phyloP scores from a whole-genome alignment of 1,140 invertebrate species.

The Triops cancriformis region DNA sequence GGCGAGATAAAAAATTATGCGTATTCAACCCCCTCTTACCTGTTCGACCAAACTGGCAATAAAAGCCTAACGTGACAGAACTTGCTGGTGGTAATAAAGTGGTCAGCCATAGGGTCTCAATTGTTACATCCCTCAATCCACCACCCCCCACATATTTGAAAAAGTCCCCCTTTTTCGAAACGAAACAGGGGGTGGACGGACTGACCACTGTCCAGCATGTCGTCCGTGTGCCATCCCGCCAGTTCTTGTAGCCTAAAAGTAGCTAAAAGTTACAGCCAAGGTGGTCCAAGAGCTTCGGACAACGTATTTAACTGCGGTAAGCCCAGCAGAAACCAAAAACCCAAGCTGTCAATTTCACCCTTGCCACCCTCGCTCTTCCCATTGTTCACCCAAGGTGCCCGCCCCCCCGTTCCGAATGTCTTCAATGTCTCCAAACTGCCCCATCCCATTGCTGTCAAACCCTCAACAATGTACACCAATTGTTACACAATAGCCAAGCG shows the following conservation, averaged over 20 bases:
- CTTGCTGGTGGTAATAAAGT: constrained; percentile 5
- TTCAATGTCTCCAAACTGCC: constrained; percentile 10
- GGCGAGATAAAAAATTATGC: not conserved
- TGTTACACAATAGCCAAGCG: not conserved
- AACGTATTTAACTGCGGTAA: constrained; percentile 10
- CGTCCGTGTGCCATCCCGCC: not conserved
- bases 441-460: not conserved
- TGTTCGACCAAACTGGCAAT: not conserved
- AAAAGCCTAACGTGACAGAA: not conserved
- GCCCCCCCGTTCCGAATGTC: not conserved
- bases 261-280: not conserved
- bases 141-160: not conserved
- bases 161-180: not conserved
- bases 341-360: constrained; percentile 1
- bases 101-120: constrained; percentile 8
- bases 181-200: not conserved
- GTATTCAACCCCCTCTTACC: not conserved
- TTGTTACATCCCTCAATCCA: not conserved
- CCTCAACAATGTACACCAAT: constrained; percentile 9
- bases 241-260: not conserved
- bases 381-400: not conserved
- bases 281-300: not conserved
- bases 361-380: constrained; percentile 11
- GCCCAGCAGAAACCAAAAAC: constrained; percentile 12
- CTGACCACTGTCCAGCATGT: not conserved